Conservation (phyloP, 2,888 invertebrate genomes). For the Eupithecia pulchellata region DNA sequence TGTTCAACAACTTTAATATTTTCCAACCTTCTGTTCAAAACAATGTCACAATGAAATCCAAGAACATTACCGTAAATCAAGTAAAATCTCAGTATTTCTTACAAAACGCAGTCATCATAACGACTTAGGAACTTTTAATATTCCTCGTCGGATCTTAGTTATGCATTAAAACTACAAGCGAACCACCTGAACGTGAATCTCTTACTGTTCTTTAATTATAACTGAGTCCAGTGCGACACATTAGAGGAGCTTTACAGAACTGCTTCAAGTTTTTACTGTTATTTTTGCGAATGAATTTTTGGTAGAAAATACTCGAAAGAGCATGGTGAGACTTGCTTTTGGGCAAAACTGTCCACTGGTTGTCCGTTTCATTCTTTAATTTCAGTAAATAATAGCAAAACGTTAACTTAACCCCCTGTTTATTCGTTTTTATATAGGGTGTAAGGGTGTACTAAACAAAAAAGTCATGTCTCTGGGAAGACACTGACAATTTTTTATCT, state of each 20-base stretch:
- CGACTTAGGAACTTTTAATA: slow-evolving; percentile 9
- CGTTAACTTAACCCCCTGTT: no score
- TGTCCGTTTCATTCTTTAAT: background rate
- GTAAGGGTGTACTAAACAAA: no score
- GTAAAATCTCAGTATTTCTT: background rate
- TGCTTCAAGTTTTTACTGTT: background rate
- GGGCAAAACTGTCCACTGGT: background rate
- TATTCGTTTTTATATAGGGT: background rate
- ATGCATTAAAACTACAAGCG: slow-evolving; percentile 7
- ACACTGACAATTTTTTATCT: no score
- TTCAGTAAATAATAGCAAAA: no score
- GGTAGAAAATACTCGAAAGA: background rate
- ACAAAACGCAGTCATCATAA: background rate
- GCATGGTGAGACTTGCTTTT: background rate
- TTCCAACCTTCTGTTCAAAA: no score
- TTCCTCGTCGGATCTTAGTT: slow-evolving; percentile 8
- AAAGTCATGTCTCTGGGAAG: no score
- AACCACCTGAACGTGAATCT: slow-evolving; percentile 11
- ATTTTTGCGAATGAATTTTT: background rate
- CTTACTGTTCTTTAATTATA: background rate
- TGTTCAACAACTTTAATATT: no score
- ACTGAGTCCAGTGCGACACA: slow-evolving; percentile 4
- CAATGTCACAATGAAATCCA: background rate
- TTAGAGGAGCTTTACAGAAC: background rate
- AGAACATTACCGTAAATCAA: background rate